Evolutionary conservation across 2,113 vertebrate genomes (phyloP), one percentile per base, ranked within the genome.

Genomic region (Hylia prasina): DNA sequence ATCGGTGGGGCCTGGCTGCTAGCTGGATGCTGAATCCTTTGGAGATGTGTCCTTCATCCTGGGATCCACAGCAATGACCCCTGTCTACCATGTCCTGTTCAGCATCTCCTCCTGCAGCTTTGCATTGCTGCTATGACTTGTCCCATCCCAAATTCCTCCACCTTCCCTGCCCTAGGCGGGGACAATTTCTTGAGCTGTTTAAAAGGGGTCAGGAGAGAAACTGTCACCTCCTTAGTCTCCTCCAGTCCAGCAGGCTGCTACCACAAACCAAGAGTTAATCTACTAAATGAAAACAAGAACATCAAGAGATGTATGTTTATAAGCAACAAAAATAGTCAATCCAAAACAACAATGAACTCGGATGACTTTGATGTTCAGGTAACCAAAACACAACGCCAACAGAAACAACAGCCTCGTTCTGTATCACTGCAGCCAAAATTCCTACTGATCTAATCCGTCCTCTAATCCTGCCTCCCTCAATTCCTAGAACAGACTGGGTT

Each of bases 401-500:
- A 82, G 65, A 51, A 96, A 85, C 37, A 90, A 27, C 31, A 53
- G 27, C 57, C 44, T 77, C 63, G 51, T 24, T 82, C 47, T 89
- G 31, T 56, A 83, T 17, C 69, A 64, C n/a, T 7, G 1, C 60
- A 83, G 82, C 75, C 85, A 94, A 78, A 89, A 89, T 51, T 44
- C 64, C 51, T 54, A 63, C 60, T 35, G 56, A 70, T 73, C 47
- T 87, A 95, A 94, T 73, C 71, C 31, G 3, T 39, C 58, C 56
- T 65, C 63, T 94, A 94, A 95, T 89, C 64, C 86, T 90, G 44
- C 82, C 51, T 95, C 71, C 31, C 69, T 88, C 60, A 12, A 33
- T 86, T 89, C 88, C 83, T 75, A 75, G 51, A 93, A 86, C 56
- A 75, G 63, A 77, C 9, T 16, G 11, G 45, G 50, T 88, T 90